A percentile compares a stretch with the other conserved stretches of the same genome.
These are phyloP conservation scores for Mesitornis unicolor DNA, from an alignment of 2,113 vertebrate genomes.

Conservation along the genomic window DNA sequence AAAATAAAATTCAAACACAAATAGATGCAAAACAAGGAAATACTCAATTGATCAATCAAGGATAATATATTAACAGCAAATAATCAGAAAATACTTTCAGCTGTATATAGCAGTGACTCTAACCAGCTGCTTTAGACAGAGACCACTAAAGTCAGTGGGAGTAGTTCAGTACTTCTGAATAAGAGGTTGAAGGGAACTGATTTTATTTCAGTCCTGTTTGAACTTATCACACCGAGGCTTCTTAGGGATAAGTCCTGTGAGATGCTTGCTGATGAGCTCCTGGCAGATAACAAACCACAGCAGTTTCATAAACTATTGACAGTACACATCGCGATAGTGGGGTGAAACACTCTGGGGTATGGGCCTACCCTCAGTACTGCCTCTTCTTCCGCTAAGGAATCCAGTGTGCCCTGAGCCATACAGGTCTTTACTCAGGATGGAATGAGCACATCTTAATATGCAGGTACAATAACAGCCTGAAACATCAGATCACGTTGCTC, in stretches of 20 bases:
- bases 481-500: background rate
- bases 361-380: background rate
- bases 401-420: background rate
- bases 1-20: background rate
- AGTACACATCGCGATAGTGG: rapidly evolving
- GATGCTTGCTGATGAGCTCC: background rate
- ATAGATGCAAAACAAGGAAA: background rate
- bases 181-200: background rate
- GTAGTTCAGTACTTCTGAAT: background rate
- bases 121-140: background rate
- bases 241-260: background rate
- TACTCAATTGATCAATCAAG: background rate
- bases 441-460: background rate
- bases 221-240: background rate
- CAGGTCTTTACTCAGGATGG: background rate
- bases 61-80: background rate
- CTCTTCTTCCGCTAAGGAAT: background rate
- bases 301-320: background rate
- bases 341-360: background rate
- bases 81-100: background rate
- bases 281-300: background rate
- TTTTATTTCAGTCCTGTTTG: background rate
- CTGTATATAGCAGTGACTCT: background rate
- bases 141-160: background rate
- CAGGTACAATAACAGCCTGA: background rate